Evolutionary conservation across 2,113 vertebrate species (phyloP).

Genomic region (Gopherus evgoodei): DNA sequence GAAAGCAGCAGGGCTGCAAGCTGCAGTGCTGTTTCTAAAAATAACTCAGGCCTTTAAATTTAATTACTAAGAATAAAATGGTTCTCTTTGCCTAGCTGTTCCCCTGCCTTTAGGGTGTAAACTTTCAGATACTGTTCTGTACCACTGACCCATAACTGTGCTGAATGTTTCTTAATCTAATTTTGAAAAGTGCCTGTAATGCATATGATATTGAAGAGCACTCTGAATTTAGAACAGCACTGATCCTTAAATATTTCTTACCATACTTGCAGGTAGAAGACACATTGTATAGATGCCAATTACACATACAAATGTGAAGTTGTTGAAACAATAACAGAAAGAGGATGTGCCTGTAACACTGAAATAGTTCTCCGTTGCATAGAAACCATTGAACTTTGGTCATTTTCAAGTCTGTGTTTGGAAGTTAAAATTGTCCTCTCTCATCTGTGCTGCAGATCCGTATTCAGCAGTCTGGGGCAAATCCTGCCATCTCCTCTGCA

Average conservation of each 20-base stretch:
- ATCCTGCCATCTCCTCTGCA: not conserved
- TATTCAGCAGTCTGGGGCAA: not conserved
- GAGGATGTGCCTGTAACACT: not conserved
- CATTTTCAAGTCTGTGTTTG: not conserved
- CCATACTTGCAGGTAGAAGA: not conserved
- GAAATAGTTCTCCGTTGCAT: not conserved
- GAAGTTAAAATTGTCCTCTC: not conserved
- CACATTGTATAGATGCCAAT: not conserved
- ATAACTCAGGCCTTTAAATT: conserved; percentile 63
- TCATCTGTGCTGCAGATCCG: not conserved
- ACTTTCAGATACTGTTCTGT: conserved; percentile 53
- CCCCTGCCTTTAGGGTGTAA: conserved; percentile 23
- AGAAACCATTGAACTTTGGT: not conserved
- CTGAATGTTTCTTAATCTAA: conserved; percentile 24
- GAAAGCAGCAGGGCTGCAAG: conserved; percentile 18
- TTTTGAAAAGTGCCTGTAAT: conserved; percentile 40
- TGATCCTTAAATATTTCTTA: not conserved
- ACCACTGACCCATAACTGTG: conserved; percentile 38
- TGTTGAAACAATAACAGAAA: not conserved
- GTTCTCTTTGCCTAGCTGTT: conserved; percentile 52
- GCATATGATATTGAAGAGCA: not conserved
- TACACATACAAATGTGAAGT: not conserved
- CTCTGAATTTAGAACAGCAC: conserved; percentile 13
- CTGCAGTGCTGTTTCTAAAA: conserved; percentile 60
- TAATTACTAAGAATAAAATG: conserved; percentile 41